Percentiles rank a stretch among this genome's conserved stretches.
Conservation (phyloP, 2,888 invertebrate species). For the Chirona hameri region DNA sequence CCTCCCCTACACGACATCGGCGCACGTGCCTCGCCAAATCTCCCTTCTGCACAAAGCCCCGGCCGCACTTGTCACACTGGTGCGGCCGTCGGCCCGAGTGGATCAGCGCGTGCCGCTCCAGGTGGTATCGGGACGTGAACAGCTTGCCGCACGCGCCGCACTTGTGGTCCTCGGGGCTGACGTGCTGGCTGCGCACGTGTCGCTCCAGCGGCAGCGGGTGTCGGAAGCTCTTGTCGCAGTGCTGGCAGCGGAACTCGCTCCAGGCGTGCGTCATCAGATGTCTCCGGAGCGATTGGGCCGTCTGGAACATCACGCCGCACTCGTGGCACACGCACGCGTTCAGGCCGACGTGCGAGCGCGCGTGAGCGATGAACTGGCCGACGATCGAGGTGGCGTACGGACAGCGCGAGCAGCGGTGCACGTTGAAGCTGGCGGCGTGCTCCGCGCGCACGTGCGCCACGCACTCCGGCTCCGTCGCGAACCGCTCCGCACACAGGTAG, state of each 20-base stretch:
- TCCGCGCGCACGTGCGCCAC: slow-evolving; percentile 9
- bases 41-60: slow-evolving; percentile 5
- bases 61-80: not conserved
- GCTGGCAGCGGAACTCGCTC: not conserved
- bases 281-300: not conserved
- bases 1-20: not conserved
- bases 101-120: slow-evolving; percentile 7
- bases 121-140: slow-evolving; percentile 2
- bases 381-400: slow-evolving; percentile 5
- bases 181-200: not conserved
- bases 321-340: slow-evolving; percentile 22
- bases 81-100: slow-evolving; percentile 9
- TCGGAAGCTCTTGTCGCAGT: not conserved
- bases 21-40: slow-evolving; percentile 3
- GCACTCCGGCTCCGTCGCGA: not conserved
- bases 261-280: slow-evolving; percentile 4
- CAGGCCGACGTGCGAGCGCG: not conserved
- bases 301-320: slow-evolving; percentile 12
- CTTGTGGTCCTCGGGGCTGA: not conserved
- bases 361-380: not conserved
- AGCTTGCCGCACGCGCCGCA: not conserved
- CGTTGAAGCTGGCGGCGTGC: not conserved
- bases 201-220: slow-evolving; percentile 22
- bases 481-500: slow-evolving; percentile 12
- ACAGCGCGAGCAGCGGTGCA: slow-evolving; percentile 2